Conservation (phyloP, 2,888 invertebrate species). For the Chymomyza procnemis region DNA sequence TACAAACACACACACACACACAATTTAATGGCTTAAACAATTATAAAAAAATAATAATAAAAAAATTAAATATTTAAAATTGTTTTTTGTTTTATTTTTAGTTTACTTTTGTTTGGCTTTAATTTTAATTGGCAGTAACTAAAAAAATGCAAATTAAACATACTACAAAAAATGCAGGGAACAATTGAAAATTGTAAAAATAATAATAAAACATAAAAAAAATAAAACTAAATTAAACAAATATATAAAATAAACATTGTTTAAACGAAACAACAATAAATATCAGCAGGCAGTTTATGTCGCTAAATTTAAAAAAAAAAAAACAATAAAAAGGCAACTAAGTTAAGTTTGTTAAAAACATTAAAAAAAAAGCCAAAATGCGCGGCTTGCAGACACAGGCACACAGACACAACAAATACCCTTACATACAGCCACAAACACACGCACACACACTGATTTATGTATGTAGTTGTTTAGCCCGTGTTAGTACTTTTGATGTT, state of each 20-base stretch:
- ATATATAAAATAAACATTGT: constrained; percentile 30
- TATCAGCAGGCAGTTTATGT: not conserved
- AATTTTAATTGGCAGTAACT: constrained; percentile 33
- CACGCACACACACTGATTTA: constrained; percentile 36
- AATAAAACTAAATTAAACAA: constrained; percentile 4
- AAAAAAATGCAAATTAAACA: constrained; percentile 35
- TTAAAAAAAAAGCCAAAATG: constrained; percentile 18
- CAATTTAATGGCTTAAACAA: constrained; percentile 50
- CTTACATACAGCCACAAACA: constrained; percentile 18
- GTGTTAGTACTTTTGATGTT: constrained; percentile 69
- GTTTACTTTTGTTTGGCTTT: not conserved
- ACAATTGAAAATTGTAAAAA: constrained; percentile 71
- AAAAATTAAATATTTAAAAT: not conserved
- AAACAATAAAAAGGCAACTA: constrained; percentile 19
- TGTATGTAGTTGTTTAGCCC: constrained; percentile 63
- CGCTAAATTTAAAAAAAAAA: not conserved
- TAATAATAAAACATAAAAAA: constrained; percentile 24
- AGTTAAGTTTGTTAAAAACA: constrained; percentile 7
- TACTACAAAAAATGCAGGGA: constrained; percentile 69
- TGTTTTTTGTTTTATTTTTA: constrained; percentile 5
- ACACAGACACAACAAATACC: constrained; percentile 14
- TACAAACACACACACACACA: constrained; percentile 49
- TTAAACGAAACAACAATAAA: constrained; percentile 25
- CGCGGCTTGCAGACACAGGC: constrained; percentile 4
- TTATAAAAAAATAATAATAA: constrained; percentile 22